These are phyloP conservation scores for Ichneumoninae sp. DNA, from an alignment of 2,888 invertebrate species.

Conservation along the genomic window DNA sequence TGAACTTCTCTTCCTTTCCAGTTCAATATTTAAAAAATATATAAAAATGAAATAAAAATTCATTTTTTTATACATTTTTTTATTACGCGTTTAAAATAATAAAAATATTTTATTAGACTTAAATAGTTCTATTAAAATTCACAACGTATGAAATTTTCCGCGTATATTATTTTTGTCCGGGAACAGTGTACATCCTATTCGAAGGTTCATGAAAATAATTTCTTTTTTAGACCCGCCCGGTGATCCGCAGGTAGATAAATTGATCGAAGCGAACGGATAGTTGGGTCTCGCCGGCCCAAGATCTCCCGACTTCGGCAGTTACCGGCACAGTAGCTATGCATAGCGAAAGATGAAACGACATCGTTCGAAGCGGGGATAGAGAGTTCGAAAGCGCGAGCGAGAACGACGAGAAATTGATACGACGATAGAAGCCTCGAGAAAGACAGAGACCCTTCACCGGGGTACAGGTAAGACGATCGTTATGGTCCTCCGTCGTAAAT, in stretches of 20 bases:
- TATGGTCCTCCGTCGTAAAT: slow-evolving; percentile 48
- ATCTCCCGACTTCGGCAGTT: slow-evolving; percentile 39
- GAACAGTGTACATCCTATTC: no score
- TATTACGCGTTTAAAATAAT: no score
- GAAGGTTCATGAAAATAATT: neutral
- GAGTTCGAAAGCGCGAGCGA: slow-evolving; percentile 10
- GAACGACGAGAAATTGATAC: neutral
- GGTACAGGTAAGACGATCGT: slow-evolving; percentile 6
- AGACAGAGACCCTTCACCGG: slow-evolving; percentile 31
- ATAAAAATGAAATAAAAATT: no score
- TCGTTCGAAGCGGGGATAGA: slow-evolving; percentile 37
- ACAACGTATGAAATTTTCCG: no score
- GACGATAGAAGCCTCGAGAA: slow-evolving; percentile 21
- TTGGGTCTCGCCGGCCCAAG: slow-evolving; percentile 2
- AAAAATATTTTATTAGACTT: no score
- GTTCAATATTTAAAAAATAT: no score
- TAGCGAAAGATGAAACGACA: slow-evolving; percentile 28
- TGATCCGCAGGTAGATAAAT: neutral
- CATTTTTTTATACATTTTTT: no score
- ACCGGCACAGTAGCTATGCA: slow-evolving; percentile 1
- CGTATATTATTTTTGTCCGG: no score
- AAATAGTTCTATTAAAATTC: no score
- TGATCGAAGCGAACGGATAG: neutral
- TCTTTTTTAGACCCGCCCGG: neutral
- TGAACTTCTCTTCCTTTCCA: no score